phyloP scores from a whole-genome alignment of 2,797 vertebrate species.

The Denticeps clupeoides region DNA sequence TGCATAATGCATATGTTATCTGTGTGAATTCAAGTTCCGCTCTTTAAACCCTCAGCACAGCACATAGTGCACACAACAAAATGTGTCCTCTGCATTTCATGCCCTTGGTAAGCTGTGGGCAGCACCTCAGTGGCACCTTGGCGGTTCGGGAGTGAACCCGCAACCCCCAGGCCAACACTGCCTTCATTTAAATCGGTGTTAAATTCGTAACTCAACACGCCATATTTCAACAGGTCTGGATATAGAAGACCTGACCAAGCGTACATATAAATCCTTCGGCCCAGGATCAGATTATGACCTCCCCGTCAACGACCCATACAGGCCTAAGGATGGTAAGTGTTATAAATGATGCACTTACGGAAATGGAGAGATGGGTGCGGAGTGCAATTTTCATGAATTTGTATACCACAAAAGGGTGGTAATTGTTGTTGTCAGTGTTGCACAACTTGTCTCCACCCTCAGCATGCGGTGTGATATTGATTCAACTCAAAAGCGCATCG shows the following conservation, averaged over 20 bases:
- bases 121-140: too few relatives aligned
- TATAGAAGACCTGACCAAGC: conserved; percentile 50
- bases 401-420: not conserved
- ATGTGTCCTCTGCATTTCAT: too few relatives aligned
- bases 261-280: conserved; percentile 54
- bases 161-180: too few relatives aligned
- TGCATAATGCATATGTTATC: too few relatives aligned
- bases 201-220: too few relatives aligned
- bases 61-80: too few relatives aligned
- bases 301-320: conserved; percentile 57
- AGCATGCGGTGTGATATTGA: not conserved
- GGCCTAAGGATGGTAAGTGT: conserved; percentile 46
- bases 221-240: conserved; percentile 52
- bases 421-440: not conserved
- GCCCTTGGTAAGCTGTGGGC: too few relatives aligned
- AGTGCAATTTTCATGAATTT: not conserved
- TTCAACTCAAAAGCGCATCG: not conserved
- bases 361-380: not conserved
- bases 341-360: too few relatives aligned
- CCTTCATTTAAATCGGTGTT: too few relatives aligned
- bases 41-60: too few relatives aligned
- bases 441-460: not conserved
- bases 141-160: too few relatives aligned
- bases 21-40: too few relatives aligned
- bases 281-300: conserved; percentile 64